Evolutionary conservation across 2,888 invertebrate species (phyloP), one percentile per base, ranked within the genome.

Genomic region (Leptinotarsa rubiginosa): DNA sequence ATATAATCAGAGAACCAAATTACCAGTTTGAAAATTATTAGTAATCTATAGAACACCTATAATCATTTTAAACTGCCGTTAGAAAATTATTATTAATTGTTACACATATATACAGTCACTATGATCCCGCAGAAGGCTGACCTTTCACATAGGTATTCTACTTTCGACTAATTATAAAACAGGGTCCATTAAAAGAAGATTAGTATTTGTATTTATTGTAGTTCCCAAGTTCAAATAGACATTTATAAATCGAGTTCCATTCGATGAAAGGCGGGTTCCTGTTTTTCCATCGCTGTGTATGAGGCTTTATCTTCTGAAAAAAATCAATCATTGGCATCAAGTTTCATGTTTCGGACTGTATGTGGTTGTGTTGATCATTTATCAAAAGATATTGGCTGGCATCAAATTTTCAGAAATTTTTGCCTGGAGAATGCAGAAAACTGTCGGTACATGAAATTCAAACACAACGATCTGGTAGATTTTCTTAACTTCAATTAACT

Each of bases 81-180:
- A 5, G 22, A 22, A 22, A 22, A 56, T 56, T 56, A 56, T 56
- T 56, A 56, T 56, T 56, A 56, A 56, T 56, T 56, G 22, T 56
- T 22, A n/a, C n/a, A 15, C 15, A 22, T 56, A 12, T 22, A 56
- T 22, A 22, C 12, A 56, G 13, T 3, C 22, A 56, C 56, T 25
- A 12, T 41, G 15, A 56, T 56, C 3, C 56, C 56, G 16, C 2
- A 22, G 56, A 22, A 22, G 56, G 0, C 22, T 25, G 56, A 16
- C 56, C 56, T 25, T 56, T 56, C 56, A 56, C 56, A 56, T 56
- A n/a, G n/a, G n/a, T n/a, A 22, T 56, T 25, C 56, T 25, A 56
- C 25, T 56, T 56, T 56, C 56, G 22, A 56, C 56, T 22, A 25
- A 56, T 56, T 56, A 56, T 22, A 20, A 22, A 56, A 56, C 56